phyloP scores from a whole-genome alignment of 2,797 vertebrate genomes.

The Tauraco hartlaubi region DNA sequence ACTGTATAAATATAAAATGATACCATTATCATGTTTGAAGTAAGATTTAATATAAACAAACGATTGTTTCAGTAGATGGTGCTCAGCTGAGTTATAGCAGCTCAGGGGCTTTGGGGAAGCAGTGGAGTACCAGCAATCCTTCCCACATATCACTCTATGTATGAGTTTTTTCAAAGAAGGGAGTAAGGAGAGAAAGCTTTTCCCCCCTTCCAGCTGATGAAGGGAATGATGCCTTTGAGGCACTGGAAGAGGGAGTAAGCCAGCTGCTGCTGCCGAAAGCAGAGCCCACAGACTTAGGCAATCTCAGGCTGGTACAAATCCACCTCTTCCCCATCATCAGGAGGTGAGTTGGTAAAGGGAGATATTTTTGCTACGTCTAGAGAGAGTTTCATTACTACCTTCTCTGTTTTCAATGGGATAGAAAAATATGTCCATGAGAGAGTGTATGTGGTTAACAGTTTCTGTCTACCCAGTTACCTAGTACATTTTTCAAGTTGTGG shows the following conservation, averaged over 20 bases:
- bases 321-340: background rate
- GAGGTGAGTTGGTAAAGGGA: background rate
- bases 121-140: background rate
- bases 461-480: background rate
- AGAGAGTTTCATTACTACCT: background rate
- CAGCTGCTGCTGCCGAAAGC: constrained; percentile 13
- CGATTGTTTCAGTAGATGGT: constrained; percentile 62
- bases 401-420: background rate
- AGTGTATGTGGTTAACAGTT: background rate
- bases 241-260: background rate
- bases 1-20: constrained; percentile 69
- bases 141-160: background rate
- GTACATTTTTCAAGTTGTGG: background rate
- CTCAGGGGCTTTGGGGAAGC: constrained; percentile 41
- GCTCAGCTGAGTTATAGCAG: constrained; percentile 60
- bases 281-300: background rate
- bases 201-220: background rate
- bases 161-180: background rate
- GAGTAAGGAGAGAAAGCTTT: background rate
- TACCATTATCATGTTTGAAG: constrained; percentile 71
- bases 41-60: constrained; percentile 73
- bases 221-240: background rate
- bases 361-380: background rate
- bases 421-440: background rate
- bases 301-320: background rate